A percentile compares a stretch with the other conserved stretches of the same genome.
Evolutionary conservation across 2,113 vertebrate genomes (phyloP).

Genomic region (Cryptomyrus ogoouensis): DNA sequence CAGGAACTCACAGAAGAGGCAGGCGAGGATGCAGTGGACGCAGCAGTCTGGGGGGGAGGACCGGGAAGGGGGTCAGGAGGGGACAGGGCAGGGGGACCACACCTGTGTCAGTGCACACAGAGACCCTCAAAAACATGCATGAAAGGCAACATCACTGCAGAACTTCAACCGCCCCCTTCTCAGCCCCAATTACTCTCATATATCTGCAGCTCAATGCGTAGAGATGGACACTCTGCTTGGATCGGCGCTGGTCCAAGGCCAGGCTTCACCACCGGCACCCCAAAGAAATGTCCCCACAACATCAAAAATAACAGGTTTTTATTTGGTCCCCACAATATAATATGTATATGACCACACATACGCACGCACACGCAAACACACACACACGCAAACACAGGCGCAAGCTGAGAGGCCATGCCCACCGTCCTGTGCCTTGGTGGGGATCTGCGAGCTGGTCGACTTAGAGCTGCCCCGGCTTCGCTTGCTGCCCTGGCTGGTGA

Average conservation of each 20-base stretch:
- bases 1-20: constrained; percentile 97
- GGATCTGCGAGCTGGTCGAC: constrained; percentile 81
- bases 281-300: neutral
- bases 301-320: neutral
- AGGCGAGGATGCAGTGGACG: constrained; percentile 95
- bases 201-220: neutral
- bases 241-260: no score
- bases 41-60: constrained; percentile 80
- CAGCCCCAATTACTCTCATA: neutral
- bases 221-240: no score
- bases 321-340: no score
- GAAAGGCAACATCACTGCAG: neutral
- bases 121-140: neutral
- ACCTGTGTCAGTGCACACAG: neutral
- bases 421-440: constrained; percentile 85
- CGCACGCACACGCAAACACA: neutral
- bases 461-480: constrained; percentile 85
- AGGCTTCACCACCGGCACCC: no score
- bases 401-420: constrained; percentile 34
- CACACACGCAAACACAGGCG: neutral
- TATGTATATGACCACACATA: no score
- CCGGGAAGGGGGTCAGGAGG: neutral
- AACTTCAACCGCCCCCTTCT: neutral
- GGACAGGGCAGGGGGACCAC: neutral
- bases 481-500: constrained; percentile 86